Percentiles rank a stretch among this genome's conserved stretches.
Evolutionary conservation across 2,888 invertebrate species (phyloP).

Genomic region (Elysia crispata): DNA sequence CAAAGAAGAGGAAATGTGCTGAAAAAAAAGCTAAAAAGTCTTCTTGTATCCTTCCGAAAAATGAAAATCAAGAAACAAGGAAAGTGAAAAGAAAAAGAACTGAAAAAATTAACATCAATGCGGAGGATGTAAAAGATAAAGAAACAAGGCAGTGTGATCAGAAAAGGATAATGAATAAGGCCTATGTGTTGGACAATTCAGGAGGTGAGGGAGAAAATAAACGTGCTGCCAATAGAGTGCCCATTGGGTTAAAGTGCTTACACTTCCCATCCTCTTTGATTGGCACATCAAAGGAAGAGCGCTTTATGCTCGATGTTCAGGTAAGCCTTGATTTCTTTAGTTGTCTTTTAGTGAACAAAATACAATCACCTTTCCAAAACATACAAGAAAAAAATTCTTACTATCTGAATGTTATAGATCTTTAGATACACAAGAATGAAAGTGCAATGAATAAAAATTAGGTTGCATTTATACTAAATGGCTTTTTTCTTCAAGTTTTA

Average conservation of each 20-base stretch:
- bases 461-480: too few species aligned
- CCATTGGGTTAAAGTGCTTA: not conserved
- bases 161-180: too few species aligned
- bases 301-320: conserved; percentile 67
- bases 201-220: not conserved
- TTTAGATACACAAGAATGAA: too few species aligned
- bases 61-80: too few species aligned
- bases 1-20: not conserved
- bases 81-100: not conserved
- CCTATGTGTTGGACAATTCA: not conserved
- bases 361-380: too few species aligned
- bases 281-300: conserved; percentile 62
- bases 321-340: conserved; percentile 56
- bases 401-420: too few species aligned
- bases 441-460: too few species aligned
- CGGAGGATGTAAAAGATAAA: not conserved
- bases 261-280: conserved; percentile 31
- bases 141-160: not conserved
- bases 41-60: too few species aligned
- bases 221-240: not conserved
- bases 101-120: not conserved
- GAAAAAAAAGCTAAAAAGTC: too few species aligned
- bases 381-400: too few species aligned
- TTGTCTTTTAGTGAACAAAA: not conserved
- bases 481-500: too few species aligned